Evolutionary conservation across 2,888 invertebrate species (phyloP), one percentile per base, ranked within the genome.

Genomic region (Drosophila algonquin): DNA sequence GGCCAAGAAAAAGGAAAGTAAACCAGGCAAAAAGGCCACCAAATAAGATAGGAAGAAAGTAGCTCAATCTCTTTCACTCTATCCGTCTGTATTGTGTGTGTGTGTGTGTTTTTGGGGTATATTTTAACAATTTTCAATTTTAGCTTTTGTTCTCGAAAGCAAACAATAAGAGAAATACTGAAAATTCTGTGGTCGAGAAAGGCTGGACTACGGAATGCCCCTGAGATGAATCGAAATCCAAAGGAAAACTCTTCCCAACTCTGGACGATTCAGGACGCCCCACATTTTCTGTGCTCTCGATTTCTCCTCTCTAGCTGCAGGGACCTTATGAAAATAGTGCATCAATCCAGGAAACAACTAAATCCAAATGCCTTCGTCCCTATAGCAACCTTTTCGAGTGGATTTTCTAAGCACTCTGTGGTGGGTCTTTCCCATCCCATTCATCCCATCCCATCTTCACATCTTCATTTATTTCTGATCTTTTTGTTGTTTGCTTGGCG

Each of bases 91-190:
- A 21, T 5, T 60, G 30, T 67, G 63, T 76, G 46, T 57, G 32
- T 57, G 50, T 48, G 47, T 40, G 50, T 52, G 50, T 45, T 45
- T 45, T 51, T 60, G 67, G 63, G 60, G 77, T 78, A 81, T 81
- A 81, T 85, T 86, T 83, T 80, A 83, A 83, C 87, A 83, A 81
- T 88, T 85, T 85, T 85, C 87, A 85, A 85, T 86, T 85, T 88
- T 78, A 80, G 84, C 87, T 86, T 85, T 85, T 85, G 85, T 88
- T 83, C 81, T 75, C 57, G 30, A 53, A 67, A 70, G 77, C 76
- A 85, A 67, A 64, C 57, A 63, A 62, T 50, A 46, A 47, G 63
- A 40, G 69, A 72, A 63, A 77, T 62, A 75, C 68, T 30, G 69
- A 72, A 63, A 8, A 77, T 60, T 72, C 68, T 30, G 61, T 46